Base-by-base conservation (phyloP, 92 coral and sea anemone species). In the Epizoanthus ramosus region DNA sequence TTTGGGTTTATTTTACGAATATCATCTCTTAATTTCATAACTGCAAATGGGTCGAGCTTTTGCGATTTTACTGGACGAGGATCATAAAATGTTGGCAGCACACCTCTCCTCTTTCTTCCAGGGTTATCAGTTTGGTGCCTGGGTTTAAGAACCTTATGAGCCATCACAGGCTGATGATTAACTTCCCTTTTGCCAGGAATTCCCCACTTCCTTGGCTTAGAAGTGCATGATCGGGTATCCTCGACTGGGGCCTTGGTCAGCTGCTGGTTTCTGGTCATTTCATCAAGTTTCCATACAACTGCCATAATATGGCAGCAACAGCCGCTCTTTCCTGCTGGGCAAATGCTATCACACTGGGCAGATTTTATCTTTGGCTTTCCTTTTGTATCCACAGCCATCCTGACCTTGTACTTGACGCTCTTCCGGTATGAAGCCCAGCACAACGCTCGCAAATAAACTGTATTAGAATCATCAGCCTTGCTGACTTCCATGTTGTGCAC, bases 161-260 rank as follows among this genome's bases (percentile, higher is more conserved):
- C 47, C 92, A 91, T 88, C 6, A 85, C 82, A 80, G 92, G 90
- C 17, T 47, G 57, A 58, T 91, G 92, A 14, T 85, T 80, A 57
- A 91, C 94, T 52, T 84, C 88, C 75, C 94, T 85, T 75, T 71
- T 87, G 16, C 91, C 90, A 2, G 92, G 92, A 60, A 88, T 88
- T 66, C 94, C 92, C 90, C 94, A 82, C 81, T 91, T 91, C 76
- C 90, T 88, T 17, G 95, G 95, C 75, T 88, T 91, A 31, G 90
- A 88, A 69, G 86, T 87, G 54, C 94, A 91, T 58, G 90, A 57
- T 18, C 91, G 86, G 47, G 77, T 81, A 82, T 79, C 89, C 5
- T 81, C 15, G 21, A 54, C 31, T 28, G 31, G 8, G 15, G 33
- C 39, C 8, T 61, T 85, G 7, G 45, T 18, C 16, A 79, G 31